Evolutionary conservation across 2,888 invertebrate species (phyloP).

Genomic region (Caenorhabditis sp.): DNA sequence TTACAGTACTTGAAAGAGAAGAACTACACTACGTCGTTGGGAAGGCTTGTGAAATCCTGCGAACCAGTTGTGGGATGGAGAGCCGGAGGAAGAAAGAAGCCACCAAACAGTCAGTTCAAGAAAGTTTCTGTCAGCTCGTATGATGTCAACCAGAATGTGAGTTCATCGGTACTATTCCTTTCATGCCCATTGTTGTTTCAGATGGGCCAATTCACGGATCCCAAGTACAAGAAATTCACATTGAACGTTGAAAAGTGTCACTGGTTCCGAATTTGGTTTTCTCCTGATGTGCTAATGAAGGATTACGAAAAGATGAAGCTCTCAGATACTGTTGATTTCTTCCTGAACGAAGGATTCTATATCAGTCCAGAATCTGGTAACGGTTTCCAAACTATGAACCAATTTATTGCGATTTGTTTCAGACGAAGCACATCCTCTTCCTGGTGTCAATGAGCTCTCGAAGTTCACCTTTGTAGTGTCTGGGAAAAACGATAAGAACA

Average conservation of each 20-base stretch:
- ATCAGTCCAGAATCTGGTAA: conserved; percentile 37
- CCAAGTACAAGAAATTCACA: neutral
- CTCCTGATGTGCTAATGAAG: neutral
- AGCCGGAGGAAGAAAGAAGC: conserved; percentile 10
- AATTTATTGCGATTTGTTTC: neutral
- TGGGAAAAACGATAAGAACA: neutral
- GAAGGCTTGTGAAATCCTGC: conserved; percentile 15
- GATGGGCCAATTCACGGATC: neutral
- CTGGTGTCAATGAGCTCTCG: conserved; percentile 2
- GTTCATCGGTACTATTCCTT: neutral
- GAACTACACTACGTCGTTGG: neutral
- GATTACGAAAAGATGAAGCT: conserved; percentile 14
- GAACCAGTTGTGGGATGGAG: conserved; percentile 4
- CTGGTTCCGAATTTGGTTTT: conserved; percentile 51
- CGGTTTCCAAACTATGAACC: neutral
- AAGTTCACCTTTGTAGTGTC: conserved; percentile 8
- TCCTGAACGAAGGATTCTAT: conserved; percentile 51
- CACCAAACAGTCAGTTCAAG: conserved; percentile 8
- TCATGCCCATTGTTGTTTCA: neutral
- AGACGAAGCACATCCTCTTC: conserved; percentile 39
- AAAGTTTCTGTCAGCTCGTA: conserved; percentile 20
- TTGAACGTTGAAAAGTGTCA: conserved; percentile 22
- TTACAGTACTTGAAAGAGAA: conserved; percentile 29
- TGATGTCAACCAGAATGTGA: neutral
- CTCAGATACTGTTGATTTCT: conserved; percentile 26